Evolutionary conservation across 2,797 vertebrate genomes (phyloP).

Genomic region (Apogon talboti): DNA sequence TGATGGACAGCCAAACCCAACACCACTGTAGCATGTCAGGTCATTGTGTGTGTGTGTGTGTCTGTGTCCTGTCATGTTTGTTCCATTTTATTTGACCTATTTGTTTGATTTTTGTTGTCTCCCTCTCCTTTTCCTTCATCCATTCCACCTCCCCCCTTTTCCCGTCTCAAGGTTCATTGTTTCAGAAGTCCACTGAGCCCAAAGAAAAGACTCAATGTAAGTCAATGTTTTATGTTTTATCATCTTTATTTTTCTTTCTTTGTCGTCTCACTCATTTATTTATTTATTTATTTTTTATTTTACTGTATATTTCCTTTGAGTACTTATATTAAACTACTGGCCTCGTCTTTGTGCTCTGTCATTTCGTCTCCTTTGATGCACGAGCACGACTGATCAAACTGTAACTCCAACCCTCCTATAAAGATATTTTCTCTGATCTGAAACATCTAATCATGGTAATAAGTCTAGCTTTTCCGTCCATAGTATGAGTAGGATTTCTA

Average conservation of each 20-base stretch:
- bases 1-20: not conserved
- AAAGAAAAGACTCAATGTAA: constrained; percentile 97
- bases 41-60: constrained; percentile 27
- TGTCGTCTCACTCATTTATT: constrained; percentile 27
- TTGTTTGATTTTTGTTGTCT: constrained; percentile 81
- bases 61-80: constrained; percentile 51
- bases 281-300: constrained; percentile 40
- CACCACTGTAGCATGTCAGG: not conserved
- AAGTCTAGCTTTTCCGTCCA: not conserved
- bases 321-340: constrained; percentile 24
- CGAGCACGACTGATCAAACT: constrained; percentile 23
- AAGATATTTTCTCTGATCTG: constrained; percentile 2
- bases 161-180: constrained; percentile 92
- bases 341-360: constrained; percentile 13
- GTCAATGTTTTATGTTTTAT: constrained; percentile 86
- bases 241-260: constrained; percentile 68
- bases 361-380: constrained; percentile 21
- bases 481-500: not conserved
- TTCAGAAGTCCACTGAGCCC: constrained; percentile 94
- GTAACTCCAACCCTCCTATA: constrained; percentile 5
- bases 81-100: constrained; percentile 62
- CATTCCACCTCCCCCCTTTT: constrained; percentile 71
- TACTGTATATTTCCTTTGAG: constrained; percentile 28
- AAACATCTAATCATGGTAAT: constrained; percentile 14
- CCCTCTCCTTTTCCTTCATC: constrained; percentile 85